Base-by-base conservation (phyloP, 2,888 invertebrate genomes). In the Drosophila paramelanica region DNA sequence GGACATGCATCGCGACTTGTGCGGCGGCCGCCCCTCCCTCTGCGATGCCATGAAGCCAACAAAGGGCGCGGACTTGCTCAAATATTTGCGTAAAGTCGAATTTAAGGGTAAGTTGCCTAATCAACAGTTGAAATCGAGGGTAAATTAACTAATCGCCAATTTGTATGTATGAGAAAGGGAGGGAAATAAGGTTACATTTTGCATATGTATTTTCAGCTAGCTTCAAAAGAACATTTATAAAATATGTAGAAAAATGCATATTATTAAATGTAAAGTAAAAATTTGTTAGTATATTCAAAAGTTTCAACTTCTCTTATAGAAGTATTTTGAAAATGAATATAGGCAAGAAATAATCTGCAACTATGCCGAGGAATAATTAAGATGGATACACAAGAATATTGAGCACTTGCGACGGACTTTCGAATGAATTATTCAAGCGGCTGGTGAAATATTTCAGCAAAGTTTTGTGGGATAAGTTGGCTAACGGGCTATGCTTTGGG, bases 41-140 rank as follows among this genome's bases (percentile, higher is more conserved):
- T 98, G 98, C 91, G 95, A 96, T 41, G 95, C 95, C 20, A 98
- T 98, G 98, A 95, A 95, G 78, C 98, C 98, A 0, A 96, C 97
- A 14, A 97, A 97, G 90, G 98, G 98, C 1, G 95, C 96, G 0
- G 95, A 96, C 70, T 94, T 98, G 52, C 94, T 98, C 33, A 94
- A 96, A 76, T 98, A 96, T 91, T 94, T 98, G 39, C 94, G 96
- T 53, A 96, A 96, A 90, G 98, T 98, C 25, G 94, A 96, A 89
- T 98, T 98, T 90, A 94, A 95, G 93, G 98, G 98, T 98, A 93
- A 94, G 93, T 87, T 47, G 8, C 25, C 41, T 20, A 45, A 45
- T 14, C 23, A 17, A 7, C 8, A 20, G n/a, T 23, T n/a, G 3
- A 27, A 5, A 11, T 8, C 13, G 17, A 6, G 17, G 1, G 2